Conservation (phyloP, 2,113 vertebrate genomes). For the Capra hircus region DNA sequence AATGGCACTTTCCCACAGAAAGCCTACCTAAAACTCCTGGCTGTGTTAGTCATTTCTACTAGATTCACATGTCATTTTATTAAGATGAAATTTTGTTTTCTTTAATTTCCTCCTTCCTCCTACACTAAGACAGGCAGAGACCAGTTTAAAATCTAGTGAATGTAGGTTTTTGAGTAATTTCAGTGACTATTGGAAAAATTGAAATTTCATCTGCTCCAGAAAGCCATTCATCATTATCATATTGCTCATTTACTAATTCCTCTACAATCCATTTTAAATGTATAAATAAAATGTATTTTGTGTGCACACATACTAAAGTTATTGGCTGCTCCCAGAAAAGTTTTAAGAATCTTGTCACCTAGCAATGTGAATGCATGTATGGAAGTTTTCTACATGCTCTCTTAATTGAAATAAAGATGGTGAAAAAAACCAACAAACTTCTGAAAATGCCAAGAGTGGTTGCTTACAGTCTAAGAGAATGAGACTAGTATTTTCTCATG, state of each 20-base stretch:
- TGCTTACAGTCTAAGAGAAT: neutral
- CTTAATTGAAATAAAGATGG: neutral
- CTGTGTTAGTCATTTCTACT: neutral
- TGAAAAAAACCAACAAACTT: neutral
- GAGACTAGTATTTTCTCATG: neutral
- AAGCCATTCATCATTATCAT: neutral
- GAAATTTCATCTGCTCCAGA: neutral
- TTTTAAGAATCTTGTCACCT: neutral
- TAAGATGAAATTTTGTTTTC: neutral
- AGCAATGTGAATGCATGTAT: neutral
- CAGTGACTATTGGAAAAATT: neutral
- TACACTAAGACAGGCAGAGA: neutral
- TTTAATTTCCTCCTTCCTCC: neutral
- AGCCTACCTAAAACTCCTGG: neutral
- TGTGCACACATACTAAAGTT: neutral
- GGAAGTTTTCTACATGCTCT: neutral
- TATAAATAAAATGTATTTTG: neutral
- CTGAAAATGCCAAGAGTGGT: neutral
- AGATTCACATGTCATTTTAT: neutral
- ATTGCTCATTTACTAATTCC: neutral
- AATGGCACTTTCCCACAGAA: neutral
- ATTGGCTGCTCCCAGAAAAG: neutral
- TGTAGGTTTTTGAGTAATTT: neutral
- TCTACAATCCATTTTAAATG: neutral
- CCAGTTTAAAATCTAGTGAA: neutral